Evolutionary conservation across 1,140 invertebrate genomes (phyloP).

Genomic region (Notospermus geniculatus): DNA sequence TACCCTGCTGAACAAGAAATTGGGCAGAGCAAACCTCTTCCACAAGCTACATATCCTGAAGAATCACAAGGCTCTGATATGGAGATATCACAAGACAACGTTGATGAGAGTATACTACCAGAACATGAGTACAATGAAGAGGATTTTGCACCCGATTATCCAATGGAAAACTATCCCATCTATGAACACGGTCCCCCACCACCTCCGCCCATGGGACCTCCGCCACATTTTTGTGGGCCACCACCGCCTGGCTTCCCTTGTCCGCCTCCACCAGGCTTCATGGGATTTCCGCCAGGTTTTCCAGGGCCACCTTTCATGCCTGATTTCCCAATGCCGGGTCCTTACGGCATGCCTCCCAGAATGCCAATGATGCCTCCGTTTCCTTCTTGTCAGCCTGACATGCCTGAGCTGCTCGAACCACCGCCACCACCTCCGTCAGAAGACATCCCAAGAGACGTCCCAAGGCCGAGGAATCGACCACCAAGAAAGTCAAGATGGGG

Average conservation of each 20-base stretch:
- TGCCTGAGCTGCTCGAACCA: not conserved
- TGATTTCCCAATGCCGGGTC: not conserved
- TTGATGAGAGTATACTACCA: no score
- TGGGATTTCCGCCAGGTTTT: not conserved
- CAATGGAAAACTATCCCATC: no score
- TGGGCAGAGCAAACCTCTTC: no score
- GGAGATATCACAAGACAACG: no score
- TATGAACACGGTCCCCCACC: constrained; percentile 12
- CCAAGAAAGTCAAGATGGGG: no score
- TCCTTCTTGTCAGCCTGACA: not conserved
- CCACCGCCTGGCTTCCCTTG: constrained; percentile 3
- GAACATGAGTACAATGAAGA: no score
- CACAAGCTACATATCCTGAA: no score
- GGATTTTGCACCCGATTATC: no score
- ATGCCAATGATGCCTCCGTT: not conserved
- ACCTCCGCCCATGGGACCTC: constrained; percentile 7
- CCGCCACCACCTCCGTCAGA: not conserved
- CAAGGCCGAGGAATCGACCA: no score
- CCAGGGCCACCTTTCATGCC: not conserved
- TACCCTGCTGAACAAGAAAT: no score
- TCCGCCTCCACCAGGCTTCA: not conserved
- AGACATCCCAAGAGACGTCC: no score
- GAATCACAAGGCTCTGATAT: no score
- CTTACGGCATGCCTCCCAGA: not conserved
- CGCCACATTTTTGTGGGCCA: not conserved